Evolutionary conservation across 1,140 invertebrate species (phyloP), one percentile per base, ranked within the genome.

Genomic region (Drosophila athabasca): DNA sequence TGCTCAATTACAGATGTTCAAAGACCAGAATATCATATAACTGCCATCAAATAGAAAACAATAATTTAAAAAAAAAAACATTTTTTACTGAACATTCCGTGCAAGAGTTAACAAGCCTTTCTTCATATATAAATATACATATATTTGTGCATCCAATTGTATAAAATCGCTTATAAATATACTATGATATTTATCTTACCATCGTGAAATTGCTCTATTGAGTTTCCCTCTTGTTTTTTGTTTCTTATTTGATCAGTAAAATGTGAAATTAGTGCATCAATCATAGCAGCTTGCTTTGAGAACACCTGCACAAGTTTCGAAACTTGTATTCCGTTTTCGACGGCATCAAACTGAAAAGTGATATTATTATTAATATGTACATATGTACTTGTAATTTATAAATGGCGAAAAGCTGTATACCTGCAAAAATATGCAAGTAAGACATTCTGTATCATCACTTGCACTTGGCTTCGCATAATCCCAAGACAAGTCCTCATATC

Each of bases 401-500:
- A 2, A 13, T 22, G 0, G 15, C 1, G 3, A 4, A 44, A 48
- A 9, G 2, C 1, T 1, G 24, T 39, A 19, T 62, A 92, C 91
- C 92, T 97, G 96, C 41, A 97, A 90, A 92, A 98, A 98, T 52
- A 98, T 93, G 91, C 97, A 98, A 13, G 97, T 97, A 50, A 97
- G 93, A 82, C 97, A 97, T 84, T 98, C 96, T 11, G 95, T 95
- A 93, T 97, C 97, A 62, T 95, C 94, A 84, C 96, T 96, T 79
- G 95, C 95, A 46, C 96, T 96, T 7, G 97, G 96, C 88, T 96
- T 95, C 0, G 96, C 96, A 91, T 96, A 96, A 90, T 98, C 96
- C 96, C 97, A 98, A 24, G 95, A 97, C 59, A 98, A 92, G 80
- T 98, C 96, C 78, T 97, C 96, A 85, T 97, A 98, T 44, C 95